Evolutionary conservation across 2,888 invertebrate genomes (phyloP).

Genomic region (Sceliomorpha sp.): DNA sequence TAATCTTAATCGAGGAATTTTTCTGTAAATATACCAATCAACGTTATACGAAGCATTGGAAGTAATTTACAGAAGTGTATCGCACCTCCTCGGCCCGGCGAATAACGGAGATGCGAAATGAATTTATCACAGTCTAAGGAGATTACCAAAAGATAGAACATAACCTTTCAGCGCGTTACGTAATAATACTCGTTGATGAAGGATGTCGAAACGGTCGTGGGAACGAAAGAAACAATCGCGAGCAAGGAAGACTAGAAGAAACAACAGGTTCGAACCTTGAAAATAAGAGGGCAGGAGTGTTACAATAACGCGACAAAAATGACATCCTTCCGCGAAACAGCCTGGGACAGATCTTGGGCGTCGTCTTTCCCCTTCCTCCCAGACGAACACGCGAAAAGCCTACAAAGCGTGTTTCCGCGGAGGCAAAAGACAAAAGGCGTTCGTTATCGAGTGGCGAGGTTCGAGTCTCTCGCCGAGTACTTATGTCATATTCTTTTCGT

Average conservation of each 20-base stretch:
- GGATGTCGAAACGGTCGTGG: constrained; percentile 43
- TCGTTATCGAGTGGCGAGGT: constrained; percentile 41
- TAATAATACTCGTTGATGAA: constrained; percentile 40
- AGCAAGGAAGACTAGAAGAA: constrained; percentile 24
- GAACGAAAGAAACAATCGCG: constrained; percentile 39
- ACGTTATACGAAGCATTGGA: too few species aligned
- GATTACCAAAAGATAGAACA: constrained; percentile 35
- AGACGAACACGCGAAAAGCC: constrained; percentile 28
- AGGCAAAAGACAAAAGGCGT: constrained; percentile 63
- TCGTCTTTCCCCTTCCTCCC: constrained; percentile 23
- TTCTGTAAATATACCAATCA: too few species aligned
- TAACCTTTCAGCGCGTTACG: constrained; percentile 25
- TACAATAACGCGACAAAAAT: neutral
- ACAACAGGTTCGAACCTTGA: constrained; percentile 24
- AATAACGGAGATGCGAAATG: too few species aligned
- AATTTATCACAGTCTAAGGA: too few species aligned
- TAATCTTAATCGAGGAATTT: too few species aligned
- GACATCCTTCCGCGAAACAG: neutral
- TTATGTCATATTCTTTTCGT: constrained; percentile 46
- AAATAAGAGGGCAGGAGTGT: constrained; percentile 5
- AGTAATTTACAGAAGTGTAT: too few species aligned
- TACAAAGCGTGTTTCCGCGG: constrained; percentile 18
- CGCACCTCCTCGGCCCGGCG: too few species aligned
- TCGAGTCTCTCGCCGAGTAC: constrained; percentile 50
- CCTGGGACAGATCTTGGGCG: neutral